Percentiles rank a stretch among this genome's conserved stretches.
Evolutionary conservation across 2,888 invertebrate species (phyloP).

Genomic region (Brachypterus glaber): DNA sequence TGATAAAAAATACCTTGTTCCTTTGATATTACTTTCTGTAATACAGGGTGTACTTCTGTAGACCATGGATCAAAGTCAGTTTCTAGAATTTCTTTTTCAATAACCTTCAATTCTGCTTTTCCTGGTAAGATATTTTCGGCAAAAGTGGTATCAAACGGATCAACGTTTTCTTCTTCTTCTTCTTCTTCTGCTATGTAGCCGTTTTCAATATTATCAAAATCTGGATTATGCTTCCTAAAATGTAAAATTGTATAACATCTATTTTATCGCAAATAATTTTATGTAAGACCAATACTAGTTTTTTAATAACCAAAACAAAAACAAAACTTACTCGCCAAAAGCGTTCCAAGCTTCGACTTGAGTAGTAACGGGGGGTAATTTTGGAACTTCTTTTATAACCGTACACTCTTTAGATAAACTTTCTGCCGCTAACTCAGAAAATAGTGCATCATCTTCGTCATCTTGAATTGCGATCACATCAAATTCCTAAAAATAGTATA

Average conservation of each 20-base stretch:
- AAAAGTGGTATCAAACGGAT: slow-evolving; percentile 81
- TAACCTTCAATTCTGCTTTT: slow-evolving; percentile 49
- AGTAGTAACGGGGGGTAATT: slow-evolving; percentile 36
- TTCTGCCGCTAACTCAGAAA: slow-evolving; percentile 68
- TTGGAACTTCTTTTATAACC: slow-evolving; percentile 2
- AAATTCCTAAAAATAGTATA: slow-evolving; percentile 44
- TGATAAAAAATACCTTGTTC: too few relatives aligned
- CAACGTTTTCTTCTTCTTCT: slow-evolving; percentile 47
- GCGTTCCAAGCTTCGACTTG: slow-evolving; percentile 50
- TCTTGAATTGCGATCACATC: slow-evolving; percentile 43
- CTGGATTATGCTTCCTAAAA: not conserved
- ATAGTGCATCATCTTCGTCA: slow-evolving; percentile 66
- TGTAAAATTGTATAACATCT: not conserved
- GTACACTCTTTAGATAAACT: slow-evolving; percentile 52
- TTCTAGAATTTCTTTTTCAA: slow-evolving; percentile 49
- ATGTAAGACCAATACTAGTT: too few relatives aligned
- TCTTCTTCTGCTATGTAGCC: slow-evolving; percentile 6
- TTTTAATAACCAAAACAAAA: not conserved
- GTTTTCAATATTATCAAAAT: not conserved
- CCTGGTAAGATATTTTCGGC: slow-evolving; percentile 66
- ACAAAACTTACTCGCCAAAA: slow-evolving; percentile 44
- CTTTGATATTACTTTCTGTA: too few relatives aligned
- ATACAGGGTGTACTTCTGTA: too few relatives aligned
- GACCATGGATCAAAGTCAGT: slow-evolving; percentile 49
- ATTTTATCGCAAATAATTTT: too few relatives aligned